Evolutionary conservation across 2,797 vertebrate genomes (phyloP).

Genomic region (Pelochelys cantorii): DNA sequence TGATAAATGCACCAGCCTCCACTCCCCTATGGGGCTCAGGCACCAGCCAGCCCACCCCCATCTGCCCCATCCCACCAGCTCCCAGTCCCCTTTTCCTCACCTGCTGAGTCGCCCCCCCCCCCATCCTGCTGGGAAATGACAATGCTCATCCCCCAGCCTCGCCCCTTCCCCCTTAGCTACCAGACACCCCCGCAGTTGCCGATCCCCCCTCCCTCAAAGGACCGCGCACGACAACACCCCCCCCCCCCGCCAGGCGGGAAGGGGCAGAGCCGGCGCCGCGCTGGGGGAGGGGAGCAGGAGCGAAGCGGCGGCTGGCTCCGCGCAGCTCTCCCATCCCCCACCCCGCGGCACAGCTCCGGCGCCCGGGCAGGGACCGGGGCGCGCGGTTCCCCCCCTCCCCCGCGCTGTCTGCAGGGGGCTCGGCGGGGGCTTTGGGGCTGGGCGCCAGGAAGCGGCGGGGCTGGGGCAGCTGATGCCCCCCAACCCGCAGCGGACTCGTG

Average conservation of each 20-base stretch:
- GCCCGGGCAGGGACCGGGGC: conserved; percentile 8
- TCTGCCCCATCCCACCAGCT: too few species aligned
- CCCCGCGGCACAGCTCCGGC: conserved; percentile 19
- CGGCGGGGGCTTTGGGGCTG: conserved; percentile 55
- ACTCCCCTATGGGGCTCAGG: neutral
- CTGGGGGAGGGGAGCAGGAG: conserved; percentile 9
- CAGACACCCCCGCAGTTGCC: conserved; percentile 40
- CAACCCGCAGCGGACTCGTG: neutral
- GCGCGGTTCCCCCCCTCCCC: conserved; percentile 49
- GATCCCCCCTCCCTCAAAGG: neutral
- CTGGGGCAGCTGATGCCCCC: neutral
- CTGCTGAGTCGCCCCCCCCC: neutral
- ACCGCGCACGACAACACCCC: neutral
- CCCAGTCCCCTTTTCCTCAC: too few species aligned
- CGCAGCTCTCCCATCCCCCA: neutral
- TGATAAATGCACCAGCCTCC: neutral
- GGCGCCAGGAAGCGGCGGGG: conserved; percentile 19
- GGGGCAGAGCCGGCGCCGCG: conserved; percentile 34
- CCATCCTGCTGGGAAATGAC: neutral
- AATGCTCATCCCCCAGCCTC: neutral
- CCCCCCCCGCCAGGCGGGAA: conserved; percentile 35
- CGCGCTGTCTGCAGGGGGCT: conserved; percentile 41
- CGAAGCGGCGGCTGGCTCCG: neutral
- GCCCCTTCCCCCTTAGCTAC: neutral
- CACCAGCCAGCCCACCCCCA: neutral